phyloP scores from a whole-genome alignment of 2,113 vertebrate species.

The Elachura formosa region DNA sequence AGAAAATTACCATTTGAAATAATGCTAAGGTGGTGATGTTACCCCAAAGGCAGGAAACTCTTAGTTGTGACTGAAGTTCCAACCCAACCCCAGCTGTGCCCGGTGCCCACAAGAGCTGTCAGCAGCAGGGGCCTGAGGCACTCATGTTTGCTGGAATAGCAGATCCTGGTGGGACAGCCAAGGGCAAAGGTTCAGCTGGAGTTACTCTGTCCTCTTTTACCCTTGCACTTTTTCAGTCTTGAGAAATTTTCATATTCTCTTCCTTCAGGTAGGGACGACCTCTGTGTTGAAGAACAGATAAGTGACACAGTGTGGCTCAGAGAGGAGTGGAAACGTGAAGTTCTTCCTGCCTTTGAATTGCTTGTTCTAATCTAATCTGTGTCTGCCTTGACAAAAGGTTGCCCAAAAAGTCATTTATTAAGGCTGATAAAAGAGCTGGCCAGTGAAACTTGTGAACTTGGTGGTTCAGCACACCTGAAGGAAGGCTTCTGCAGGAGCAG shows the following conservation, averaged over 20 bases:
- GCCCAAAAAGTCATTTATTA: background rate
- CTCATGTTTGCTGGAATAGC: background rate
- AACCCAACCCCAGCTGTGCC: background rate
- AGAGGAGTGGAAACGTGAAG: background rate
- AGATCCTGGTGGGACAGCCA: background rate
- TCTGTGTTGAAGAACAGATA: background rate
- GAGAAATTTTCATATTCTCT: background rate
- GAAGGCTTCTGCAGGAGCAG: background rate
- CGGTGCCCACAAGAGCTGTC: background rate
- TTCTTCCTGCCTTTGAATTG: background rate
- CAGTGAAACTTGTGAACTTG: background rate
- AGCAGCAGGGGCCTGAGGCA: background rate
- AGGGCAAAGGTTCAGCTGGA: constrained; percentile 15
- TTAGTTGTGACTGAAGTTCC: background rate
- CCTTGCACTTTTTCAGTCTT: background rate
- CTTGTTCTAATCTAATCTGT: background rate
- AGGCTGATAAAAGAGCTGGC: background rate
- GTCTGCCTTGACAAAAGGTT: background rate
- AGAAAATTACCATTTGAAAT: constrained; percentile 43
- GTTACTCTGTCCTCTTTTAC: background rate
- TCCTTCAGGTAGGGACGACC: background rate
- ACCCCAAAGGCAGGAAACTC: constrained; percentile 24
- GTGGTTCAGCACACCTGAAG: background rate
- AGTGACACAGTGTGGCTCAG: background rate
- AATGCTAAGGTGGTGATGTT: background rate